phyloP scores from a whole-genome alignment of 2,888 invertebrate genomes.

The Macrosoma leucophasiata region DNA sequence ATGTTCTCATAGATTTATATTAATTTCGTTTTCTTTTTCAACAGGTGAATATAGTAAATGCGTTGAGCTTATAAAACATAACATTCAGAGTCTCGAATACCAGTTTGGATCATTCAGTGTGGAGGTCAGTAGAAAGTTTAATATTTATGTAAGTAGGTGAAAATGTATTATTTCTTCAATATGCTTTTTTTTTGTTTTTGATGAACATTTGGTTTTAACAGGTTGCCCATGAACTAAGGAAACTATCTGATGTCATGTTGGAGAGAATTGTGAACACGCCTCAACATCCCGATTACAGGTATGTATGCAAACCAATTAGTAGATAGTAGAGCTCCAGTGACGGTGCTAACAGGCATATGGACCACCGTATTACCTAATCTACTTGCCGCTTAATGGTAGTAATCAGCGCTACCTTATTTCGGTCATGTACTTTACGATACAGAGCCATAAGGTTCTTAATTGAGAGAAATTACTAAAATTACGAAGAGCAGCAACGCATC shows the following conservation, averaged over 20 bases:
- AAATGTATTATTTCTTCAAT: constrained; percentile 1
- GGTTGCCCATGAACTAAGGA: constrained; percentile 79
- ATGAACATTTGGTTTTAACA: constrained; percentile 29
- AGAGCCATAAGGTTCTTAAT: too few species aligned
- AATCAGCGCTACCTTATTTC: too few species aligned
- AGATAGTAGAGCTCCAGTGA: too few species aligned
- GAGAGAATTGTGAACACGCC: constrained; percentile 57
- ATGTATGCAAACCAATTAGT: too few species aligned
- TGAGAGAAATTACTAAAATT: too few species aligned
- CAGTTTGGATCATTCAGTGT: constrained; percentile 79
- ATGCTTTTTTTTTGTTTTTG: too few species aligned
- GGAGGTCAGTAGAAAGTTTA: constrained; percentile 53
- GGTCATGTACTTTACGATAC: too few species aligned
- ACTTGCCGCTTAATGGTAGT: too few species aligned
- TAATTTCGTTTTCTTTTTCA: constrained; percentile 5
- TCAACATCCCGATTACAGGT: constrained; percentile 55
- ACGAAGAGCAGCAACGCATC: too few species aligned
- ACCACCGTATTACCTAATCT: too few species aligned
- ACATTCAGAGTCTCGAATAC: constrained; percentile 73
- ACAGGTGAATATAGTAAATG: constrained; percentile 58
- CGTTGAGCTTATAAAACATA: constrained; percentile 69
- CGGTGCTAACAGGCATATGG: too few species aligned
- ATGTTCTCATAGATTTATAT: too few species aligned
- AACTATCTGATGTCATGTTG: constrained; percentile 77
- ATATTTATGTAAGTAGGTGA: not conserved